Percentiles rank a stretch among this genome's conserved stretches.
These are phyloP conservation scores for Campoletis sonorensis DNA, from an alignment of 1,140 invertebrate species.

Conservation along the genomic window DNA sequence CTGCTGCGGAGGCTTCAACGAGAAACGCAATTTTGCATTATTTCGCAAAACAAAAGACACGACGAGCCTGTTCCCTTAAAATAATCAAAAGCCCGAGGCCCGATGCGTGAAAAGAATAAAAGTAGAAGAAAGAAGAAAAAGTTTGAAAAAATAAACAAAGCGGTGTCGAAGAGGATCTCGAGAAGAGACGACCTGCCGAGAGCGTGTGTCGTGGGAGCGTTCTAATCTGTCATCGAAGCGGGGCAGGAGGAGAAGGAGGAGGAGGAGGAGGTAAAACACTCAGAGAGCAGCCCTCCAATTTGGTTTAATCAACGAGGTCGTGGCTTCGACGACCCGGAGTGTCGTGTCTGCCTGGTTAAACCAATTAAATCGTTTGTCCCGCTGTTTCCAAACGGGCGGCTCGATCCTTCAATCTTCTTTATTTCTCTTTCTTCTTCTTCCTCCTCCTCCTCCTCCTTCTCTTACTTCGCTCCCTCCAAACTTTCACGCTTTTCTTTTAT, in stretches of 20 bases:
- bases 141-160: not conserved
- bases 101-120: not conserved
- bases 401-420: not conserved
- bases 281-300: conserved; percentile 23
- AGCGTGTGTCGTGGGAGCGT: not conserved
- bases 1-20: not conserved
- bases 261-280: not conserved
- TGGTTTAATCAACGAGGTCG: conserved; percentile 36
- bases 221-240: not conserved
- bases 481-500: not conserved
- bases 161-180: not conserved
- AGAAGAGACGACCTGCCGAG: not conserved
- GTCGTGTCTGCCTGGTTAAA: conserved; percentile 27
- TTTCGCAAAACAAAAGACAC: not conserved
- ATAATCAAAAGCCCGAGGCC: no score
- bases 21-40: not conserved
- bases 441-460: not conserved
- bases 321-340: conserved; percentile 33
- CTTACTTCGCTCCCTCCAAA: no score
- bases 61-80: no score
- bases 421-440: not conserved
- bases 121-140: not conserved
- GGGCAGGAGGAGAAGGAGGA: not conserved
- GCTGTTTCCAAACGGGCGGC: not conserved
- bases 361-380: conserved; percentile 41